Conservation (phyloP, 2,113 vertebrate genomes). For the Australoheros scitulus region DNA sequence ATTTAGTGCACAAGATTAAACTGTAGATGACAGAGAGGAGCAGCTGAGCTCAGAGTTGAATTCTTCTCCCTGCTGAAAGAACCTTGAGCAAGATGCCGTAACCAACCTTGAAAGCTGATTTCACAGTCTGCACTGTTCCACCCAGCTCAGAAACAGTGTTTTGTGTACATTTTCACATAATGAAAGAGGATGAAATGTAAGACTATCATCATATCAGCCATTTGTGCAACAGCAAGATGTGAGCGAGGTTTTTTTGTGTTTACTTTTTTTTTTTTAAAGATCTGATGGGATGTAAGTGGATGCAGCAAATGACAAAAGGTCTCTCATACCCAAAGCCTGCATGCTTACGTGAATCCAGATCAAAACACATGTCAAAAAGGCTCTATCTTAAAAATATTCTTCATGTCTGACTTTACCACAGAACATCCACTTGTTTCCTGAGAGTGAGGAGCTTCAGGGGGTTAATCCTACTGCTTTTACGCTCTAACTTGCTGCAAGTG, state of each 20-base stretch:
- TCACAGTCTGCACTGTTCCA: not conserved
- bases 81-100: not conserved
- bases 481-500: not conserved
- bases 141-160: not conserved
- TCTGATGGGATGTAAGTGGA: not conserved
- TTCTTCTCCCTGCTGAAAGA: not conserved
- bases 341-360: conserved; percentile 13
- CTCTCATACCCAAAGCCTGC: not conserved
- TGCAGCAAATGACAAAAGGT: conserved; percentile 9
- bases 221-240: conserved; percentile 31
- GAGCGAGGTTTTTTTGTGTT: not conserved
- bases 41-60: not conserved
- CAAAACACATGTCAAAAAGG: not conserved
- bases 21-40: not conserved
- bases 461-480: not conserved
- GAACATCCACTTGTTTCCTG: conserved; percentile 38
- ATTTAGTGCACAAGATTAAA: conserved; percentile 13
- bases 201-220: not conserved
- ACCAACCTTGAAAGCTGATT: not conserved
- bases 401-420: not conserved
- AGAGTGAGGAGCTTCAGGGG: conserved; percentile 27
- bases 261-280: not conserved
- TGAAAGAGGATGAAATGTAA: conserved; percentile 1
- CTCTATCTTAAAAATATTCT: not conserved
- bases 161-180: conserved; percentile 11